Conservation (phyloP, 2,113 vertebrate species). For the Tympanuchus pallidicinctus region DNA sequence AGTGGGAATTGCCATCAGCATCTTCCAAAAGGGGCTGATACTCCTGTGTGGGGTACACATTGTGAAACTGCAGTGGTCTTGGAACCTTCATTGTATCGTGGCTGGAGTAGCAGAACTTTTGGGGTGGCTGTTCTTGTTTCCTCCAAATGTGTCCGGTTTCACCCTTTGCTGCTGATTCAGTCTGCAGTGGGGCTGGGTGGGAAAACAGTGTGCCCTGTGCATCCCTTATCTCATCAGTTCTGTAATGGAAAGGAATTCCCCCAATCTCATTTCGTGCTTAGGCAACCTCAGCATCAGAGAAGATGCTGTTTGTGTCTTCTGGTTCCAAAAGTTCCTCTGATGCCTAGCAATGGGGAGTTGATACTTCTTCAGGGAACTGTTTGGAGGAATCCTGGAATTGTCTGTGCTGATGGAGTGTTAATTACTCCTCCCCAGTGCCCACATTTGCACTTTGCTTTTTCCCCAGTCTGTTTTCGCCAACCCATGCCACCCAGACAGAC, state of each 20-base stretch:
- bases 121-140: background rate
- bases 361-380: background rate
- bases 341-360: background rate
- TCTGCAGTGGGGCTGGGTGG: background rate
- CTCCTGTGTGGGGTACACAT: background rate
- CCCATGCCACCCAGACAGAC: background rate
- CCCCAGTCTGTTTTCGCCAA: background rate
- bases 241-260: background rate
- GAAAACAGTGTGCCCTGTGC: background rate
- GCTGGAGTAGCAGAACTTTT: background rate
- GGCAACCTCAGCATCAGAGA: background rate
- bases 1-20: background rate
- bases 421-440: background rate
- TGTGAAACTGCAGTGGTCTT: background rate
- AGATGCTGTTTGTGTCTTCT: background rate
- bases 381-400: background rate
- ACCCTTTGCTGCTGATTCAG: background rate
- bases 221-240: background rate
- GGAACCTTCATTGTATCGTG: background rate
- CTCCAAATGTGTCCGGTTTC: background rate
- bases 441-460: background rate
- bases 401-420: background rate
- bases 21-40: background rate
- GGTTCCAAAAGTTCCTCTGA: background rate
- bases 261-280: background rate